Base-by-base conservation (phyloP, 1,140 invertebrate species). In the Pantala flavescens region DNA sequence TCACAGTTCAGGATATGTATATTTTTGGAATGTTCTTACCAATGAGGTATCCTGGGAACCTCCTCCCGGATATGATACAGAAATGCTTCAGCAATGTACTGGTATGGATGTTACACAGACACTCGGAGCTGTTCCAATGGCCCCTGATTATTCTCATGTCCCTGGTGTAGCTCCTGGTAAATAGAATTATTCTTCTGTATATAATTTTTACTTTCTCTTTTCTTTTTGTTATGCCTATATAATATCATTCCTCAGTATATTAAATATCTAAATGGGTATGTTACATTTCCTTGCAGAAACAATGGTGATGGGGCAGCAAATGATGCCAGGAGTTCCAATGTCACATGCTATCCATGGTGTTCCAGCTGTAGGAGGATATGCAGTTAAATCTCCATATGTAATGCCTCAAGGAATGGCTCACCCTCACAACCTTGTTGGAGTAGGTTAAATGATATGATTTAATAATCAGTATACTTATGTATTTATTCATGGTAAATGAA, bases 21-120 rank as follows among this genome's bases (percentile, higher is more conserved):
- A 92, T 80, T 92, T 90, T 79, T 92, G 90, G 90, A 89, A 91
- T 79, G 85, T 84, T 14, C 82, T 86, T 73, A 90, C 89, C 0
- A 90, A 91, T 81, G 86, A 89, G 78, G 90, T 91, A 1, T 90
- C 89, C 12, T 92, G 90, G 90, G 88, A 90, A 75, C 86, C 88
- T 74, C 90, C 90, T 23, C 76, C 82, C 9, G 88, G 88, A 77
- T 84, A 86, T 63, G 49, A 63, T 21, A 63, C 49, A 19, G 49
- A 63, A 63, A 63, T 63, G 49, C 49, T 63, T 7, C 49, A 63
- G 12, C 49, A 3, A 19, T 63, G n/a, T 63, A 19, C 49, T 12
- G 12, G 49, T 63, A 19, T 63, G n/a, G 49, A 63, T 63, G 49
- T 12, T 63, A 7, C 49, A 63, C 49, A 63, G 12, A 21, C 3